Base-by-base conservation (phyloP, 64 coral and sea anemone genomes). In the Acropora yongei region DNA sequence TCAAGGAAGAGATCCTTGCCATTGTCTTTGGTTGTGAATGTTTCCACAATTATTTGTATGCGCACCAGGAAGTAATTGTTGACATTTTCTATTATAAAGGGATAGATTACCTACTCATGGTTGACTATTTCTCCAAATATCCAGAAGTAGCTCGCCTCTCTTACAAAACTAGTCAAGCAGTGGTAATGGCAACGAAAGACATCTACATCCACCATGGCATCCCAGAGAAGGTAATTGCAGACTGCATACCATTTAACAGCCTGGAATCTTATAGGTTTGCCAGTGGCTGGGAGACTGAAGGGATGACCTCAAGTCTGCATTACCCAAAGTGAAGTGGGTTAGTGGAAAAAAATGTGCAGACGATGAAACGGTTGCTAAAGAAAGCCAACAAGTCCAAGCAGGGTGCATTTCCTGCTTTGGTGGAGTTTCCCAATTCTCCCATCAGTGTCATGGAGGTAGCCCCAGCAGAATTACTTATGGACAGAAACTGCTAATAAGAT, bases 191-290 rank as follows among this genome's bases (percentile, higher is more conserved):
- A 14, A 83, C 76, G 81, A 92, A 92, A 92, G 66, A 78, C 9
- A 85, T 86, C 5, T 92, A 86, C 75, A n/a, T 69, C 10, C 80
- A 18, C 51, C 81, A 92, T 49, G 80, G 90, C 7, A 76, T 92
- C 18, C 90, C 90, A 49, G 90, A 92, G 19, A 76, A 49, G 16
- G 0, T 91, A 14, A 83, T 91, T 65, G 65, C 90, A n/a, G 90
- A 91, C 51, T 84, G 75, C 78, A 91, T 91, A 79, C 90, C 90
- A 44, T 92, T 86, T 60, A 77, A 49, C 10, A 92, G 90, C 58
- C 48, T 63, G 51, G 11, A 73, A 39, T 3, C 86, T 50, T 30
- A 30, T 30, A 30, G 30, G 30, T 30, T 30, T 30, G 30, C 30
- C 30, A 30, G 0, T 30, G 30, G 30, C 30, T 30, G 30, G 30